Base-by-base conservation (phyloP, 2,888 invertebrate genomes). In the Microdon myrmicae region DNA sequence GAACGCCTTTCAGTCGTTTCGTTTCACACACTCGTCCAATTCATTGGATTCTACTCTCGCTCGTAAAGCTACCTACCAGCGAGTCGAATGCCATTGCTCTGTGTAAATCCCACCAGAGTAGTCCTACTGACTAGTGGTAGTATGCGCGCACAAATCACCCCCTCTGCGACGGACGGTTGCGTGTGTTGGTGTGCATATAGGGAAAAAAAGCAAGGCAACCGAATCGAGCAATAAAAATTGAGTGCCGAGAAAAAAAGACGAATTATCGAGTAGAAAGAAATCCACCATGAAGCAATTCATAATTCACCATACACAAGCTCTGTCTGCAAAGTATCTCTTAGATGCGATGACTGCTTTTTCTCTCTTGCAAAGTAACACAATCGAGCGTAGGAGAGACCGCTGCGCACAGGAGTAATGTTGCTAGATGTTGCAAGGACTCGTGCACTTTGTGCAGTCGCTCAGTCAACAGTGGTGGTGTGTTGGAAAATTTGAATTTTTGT, bases 21-120 rank as follows among this genome's bases (percentile, higher is more conserved):
- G 64, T 64, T 64, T 64, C 64, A 64, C 64, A 64, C 64, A 58
- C 58, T 58, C 64, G 58, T 58, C 56, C 64, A 64, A 64, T 64
- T 64, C 64, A 64, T 64, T 64, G 58, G 56, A 64, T 56, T 64
- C 64, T n/a, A 64, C 64, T 64, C 64, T 56, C 41, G 5, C 56
- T 64, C 32, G 31, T 44, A 55, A 51, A 51, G 29, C 26, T 51
- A 22, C 20, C 43, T 29, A n/a, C n/a, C n/a, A n/a, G n/a, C n/a
- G n/a, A n/a, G n/a, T n/a, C n/a, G n/a, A n/a, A 22, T 12, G 10
- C 32, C 22, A 19, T 13, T n/a, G 32, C 13, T n/a, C n/a, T n/a
- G n/a, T n/a, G n/a, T n/a, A n/a, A n/a, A n/a, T n/a, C n/a, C n/a
- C n/a, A n/a, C n/a, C n/a, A n/a, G n/a, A n/a, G n/a, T n/a, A n/a